Conservation (phyloP, 2,888 invertebrate genomes). For the Acleris literana region DNA sequence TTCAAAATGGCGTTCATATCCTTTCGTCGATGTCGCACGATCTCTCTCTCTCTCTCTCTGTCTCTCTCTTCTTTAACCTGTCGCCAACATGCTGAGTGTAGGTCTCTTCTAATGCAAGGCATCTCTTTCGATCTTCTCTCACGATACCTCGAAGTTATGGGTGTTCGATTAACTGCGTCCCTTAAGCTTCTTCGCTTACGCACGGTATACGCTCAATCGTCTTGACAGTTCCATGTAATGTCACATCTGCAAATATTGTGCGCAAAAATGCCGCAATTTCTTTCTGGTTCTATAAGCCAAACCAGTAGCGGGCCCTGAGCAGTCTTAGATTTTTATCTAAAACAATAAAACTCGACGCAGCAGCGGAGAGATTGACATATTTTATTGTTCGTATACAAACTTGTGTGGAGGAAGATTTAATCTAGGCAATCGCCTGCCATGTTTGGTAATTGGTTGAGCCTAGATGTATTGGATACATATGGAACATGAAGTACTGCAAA, state of each 20-base stretch:
- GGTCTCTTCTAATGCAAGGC: no score
- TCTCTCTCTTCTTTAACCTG: no score
- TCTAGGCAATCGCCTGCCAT: conserved; percentile 5
- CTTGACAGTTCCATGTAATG: no score
- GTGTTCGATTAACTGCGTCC: no score
- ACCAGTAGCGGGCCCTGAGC: conserved; percentile 15
- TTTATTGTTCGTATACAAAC: conserved; percentile 12
- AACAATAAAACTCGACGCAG: conserved; percentile 38
- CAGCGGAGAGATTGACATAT: conserved; percentile 24
- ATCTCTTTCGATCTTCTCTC: no score
- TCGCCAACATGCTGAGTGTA: no score
- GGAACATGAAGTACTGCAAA: conserved; percentile 3
- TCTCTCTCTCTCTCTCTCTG: no score
- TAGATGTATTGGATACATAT: neutral
- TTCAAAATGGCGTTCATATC: no score
- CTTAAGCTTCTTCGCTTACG: no score
- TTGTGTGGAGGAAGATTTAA: conserved; percentile 11
- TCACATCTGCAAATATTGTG: neutral
- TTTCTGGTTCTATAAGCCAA: conserved; percentile 35
- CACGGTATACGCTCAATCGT: no score
- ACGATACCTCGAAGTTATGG: no score
- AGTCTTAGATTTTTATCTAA: conserved; percentile 42
- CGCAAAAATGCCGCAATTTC: conserved; percentile 18
- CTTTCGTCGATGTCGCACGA: no score
- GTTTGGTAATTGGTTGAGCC: conserved; percentile 2